These are phyloP conservation scores for Macrosoma leucophasiata DNA, from an alignment of 2,888 invertebrate genomes.

Conservation along the genomic window DNA sequence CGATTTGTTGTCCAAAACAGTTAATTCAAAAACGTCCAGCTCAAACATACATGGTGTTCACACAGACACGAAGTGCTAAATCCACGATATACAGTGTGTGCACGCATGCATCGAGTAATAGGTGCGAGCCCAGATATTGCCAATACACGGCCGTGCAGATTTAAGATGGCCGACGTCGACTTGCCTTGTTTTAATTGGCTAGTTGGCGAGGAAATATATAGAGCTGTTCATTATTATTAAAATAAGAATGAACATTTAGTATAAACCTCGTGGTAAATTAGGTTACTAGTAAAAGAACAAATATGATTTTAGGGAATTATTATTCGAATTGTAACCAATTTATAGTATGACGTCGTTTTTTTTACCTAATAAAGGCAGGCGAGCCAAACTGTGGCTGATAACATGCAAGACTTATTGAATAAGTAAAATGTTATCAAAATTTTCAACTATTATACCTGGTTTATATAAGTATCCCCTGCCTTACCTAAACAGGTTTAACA, in stretches of 20 bases:
- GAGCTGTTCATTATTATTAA: conserved; percentile 3
- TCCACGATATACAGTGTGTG: conserved; percentile 35
- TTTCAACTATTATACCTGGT: too few species aligned
- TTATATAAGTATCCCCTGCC: too few species aligned
- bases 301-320: not conserved
- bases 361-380: too few species aligned
- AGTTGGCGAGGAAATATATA: conserved; percentile 7
- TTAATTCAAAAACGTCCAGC: too few species aligned
- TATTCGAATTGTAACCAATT: too few species aligned
- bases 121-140: conserved; percentile 67
- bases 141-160: conserved; percentile 66
- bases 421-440: too few species aligned
- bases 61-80: conserved; percentile 34
- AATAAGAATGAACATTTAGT: conserved; percentile 2
- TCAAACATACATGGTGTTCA: conserved; percentile 11
- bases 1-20: too few species aligned
- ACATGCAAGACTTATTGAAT: too few species aligned
- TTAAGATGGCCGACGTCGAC: conserved; percentile 70
- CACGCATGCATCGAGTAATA: conserved; percentile 46
- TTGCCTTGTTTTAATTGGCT: conserved; percentile 72
- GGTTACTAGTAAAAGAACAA: not conserved
- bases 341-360: too few species aligned
- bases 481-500: too few species aligned
- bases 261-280: not conserved
- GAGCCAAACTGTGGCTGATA: too few species aligned